Evolutionary conservation across 2,888 invertebrate species (phyloP), one percentile per base, ranked within the genome.

Genomic region (Galeruca laticollis): DNA sequence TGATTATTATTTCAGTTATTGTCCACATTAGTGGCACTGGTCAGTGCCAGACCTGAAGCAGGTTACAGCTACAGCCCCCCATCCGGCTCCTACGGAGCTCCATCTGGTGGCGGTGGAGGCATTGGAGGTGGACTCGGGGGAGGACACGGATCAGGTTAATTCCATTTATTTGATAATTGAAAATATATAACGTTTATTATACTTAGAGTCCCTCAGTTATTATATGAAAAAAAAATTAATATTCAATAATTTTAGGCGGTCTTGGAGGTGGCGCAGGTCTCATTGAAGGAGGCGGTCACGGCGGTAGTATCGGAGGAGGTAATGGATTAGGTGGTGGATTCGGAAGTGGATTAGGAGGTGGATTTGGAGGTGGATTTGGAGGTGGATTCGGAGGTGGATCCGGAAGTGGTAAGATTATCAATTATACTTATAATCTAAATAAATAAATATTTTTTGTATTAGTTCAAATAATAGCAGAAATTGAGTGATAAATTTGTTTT

Each of bases 31-130:
- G 88, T 89, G 86, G 89, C 89, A 63, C 85, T 90, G 82, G 89
- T 88, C 84, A 88, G 88, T 84, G 90, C 90, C 64, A 86, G 89
- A 74, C 90, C 90, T 82, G 90, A 90, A 85, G 89, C 90, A 80
- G 89, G 89, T 76, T 89, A 89, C 85, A 89, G 88, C 83, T 90
- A 90, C 86, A 84, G 84, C 72, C 85, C 84, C 35, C 86, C 86
- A 33, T 84, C 84, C 60, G 80, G 82, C 65, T 83, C 84, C 18
- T 86, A 85, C 71, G 84, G 85, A 65, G 84, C 85, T 18, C 85
- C 86, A 64, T 82, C 85, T 31, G 83, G 84, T 31, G 84, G 84
- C 74, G 86, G 84, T 62, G 84, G 81, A 66, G 83, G 82, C 31
- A 78, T 79, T 63, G 77, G 79, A 67, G 80, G 78, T 21, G 80